phyloP scores from a whole-genome alignment of 2,797 vertebrate species.

The Myotis findleyi region DNA sequence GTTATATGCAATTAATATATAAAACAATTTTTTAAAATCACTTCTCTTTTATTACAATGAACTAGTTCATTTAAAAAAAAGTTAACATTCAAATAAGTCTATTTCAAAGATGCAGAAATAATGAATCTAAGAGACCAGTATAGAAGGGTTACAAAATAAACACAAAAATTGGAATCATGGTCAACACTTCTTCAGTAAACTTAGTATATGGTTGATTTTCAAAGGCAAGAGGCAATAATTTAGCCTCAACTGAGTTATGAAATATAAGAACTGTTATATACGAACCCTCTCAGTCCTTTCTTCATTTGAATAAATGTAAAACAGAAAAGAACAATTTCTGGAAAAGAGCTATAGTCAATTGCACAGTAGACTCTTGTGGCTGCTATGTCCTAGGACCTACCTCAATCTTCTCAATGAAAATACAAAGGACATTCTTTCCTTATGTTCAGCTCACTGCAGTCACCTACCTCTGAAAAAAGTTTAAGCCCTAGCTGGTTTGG shows the following conservation, averaged over 20 bases:
- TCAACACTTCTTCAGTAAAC: neutral
- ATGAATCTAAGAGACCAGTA: neutral
- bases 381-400: neutral
- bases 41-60: constrained; percentile 3
- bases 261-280: neutral
- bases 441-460: neutral
- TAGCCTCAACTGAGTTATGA: neutral
- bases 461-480: neutral
- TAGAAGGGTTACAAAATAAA: neutral
- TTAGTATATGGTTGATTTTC: neutral
- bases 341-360: neutral
- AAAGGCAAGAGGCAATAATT: neutral
- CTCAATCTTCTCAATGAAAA: neutral
- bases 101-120: constrained; percentile 17
- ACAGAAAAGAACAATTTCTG: neutral
- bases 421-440: neutral
- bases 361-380: neutral
- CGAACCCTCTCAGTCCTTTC: neutral
- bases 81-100: neutral
- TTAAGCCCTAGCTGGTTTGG: neutral
- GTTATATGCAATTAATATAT: neutral
- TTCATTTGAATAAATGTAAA: neutral
- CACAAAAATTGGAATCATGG: neutral
- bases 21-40: neutral
- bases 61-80: constrained; percentile 1